phyloP scores from a whole-genome alignment of 2,113 vertebrate genomes.

The Mystacornis crossleyi region DNA sequence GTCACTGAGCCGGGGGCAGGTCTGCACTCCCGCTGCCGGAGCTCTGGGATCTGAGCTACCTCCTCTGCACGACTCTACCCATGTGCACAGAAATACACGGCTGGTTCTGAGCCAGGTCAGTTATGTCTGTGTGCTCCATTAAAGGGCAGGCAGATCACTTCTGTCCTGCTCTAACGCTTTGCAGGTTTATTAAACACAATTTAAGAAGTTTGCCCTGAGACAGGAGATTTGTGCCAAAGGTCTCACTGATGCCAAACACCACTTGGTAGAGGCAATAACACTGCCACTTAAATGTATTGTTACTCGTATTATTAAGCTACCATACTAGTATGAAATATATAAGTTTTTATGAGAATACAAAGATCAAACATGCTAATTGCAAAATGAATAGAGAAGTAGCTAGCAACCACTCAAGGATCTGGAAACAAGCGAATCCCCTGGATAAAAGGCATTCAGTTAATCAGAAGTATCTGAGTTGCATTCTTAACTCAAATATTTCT shows the following conservation, averaged over 20 bases:
- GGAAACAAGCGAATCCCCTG: neutral
- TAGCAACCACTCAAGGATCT: neutral
- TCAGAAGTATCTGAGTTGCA: neutral
- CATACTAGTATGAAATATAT: neutral
- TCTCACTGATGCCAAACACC: neutral
- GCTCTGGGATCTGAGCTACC: neutral
- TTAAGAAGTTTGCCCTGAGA: neutral
- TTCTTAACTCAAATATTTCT: neutral
- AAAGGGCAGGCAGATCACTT: neutral
- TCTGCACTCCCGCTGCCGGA: neutral
- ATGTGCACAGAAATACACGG: neutral
- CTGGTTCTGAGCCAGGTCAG: neutral
- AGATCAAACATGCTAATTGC: neutral
- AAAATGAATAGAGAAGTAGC: neutral
- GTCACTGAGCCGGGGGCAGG: neutral
- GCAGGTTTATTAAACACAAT: slow-evolving; percentile 3
- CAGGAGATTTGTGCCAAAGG: slow-evolving; percentile 6
- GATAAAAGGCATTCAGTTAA: neutral
- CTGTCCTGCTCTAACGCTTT: neutral
- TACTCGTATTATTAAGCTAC: neutral
- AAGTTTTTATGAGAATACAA: neutral
- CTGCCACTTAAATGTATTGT: neutral
- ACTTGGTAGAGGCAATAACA: neutral
- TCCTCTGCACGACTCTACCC: neutral
- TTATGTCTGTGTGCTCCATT: neutral